Evolutionary conservation across 92 coral and sea anemone species (phyloP), one percentile per base, ranked within the genome.

Genomic region (Ricordea florida): DNA sequence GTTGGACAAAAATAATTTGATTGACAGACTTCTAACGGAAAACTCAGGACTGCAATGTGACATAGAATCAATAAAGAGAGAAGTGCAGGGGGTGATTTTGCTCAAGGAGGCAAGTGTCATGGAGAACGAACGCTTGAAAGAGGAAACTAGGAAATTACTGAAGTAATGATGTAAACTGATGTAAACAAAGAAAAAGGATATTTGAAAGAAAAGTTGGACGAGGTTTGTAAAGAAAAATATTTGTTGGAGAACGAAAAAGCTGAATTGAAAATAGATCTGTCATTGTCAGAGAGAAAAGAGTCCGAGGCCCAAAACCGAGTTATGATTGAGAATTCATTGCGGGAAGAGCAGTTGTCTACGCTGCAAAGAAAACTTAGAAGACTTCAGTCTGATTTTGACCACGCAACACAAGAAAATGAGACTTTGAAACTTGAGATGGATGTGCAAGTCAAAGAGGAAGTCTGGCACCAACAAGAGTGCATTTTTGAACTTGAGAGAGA

Each of bases 401-500:
- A 6, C 1, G 17, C 76, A 53, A 57, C 56, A 21, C 23, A 33
- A 10, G 78, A 75, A 60, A 83, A 76, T 40, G 58, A 62, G 24
- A 62, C 48, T 38, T 55, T 83, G 36, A 74, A 75, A 42, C 44
- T 56, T 21, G 72, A 74, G 57, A 63, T 76, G 29, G 78, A 74
- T 17, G 25, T 65, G 1, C 43, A 47, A 30, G 18, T 65, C 6
- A 42, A 46, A 47, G 46, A 34, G 18, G 83, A 62, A 16, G 47
- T 69, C 6, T 60, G 64, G 53, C 55, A 57, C 16, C 49, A 76
- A 21, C 82, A 83, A 18, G 85, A 89, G 40, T 55, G 46, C 11
- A 79, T 81, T 49, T 52, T 65, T 44, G 56, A 76, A 23, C 47
- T 88, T 2, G 89, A 84, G 45, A 71, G 62, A 51, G 55, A 79